Base-by-base conservation (phyloP, 1,140 invertebrate species). In the Drosophila quadrilineata region DNA sequence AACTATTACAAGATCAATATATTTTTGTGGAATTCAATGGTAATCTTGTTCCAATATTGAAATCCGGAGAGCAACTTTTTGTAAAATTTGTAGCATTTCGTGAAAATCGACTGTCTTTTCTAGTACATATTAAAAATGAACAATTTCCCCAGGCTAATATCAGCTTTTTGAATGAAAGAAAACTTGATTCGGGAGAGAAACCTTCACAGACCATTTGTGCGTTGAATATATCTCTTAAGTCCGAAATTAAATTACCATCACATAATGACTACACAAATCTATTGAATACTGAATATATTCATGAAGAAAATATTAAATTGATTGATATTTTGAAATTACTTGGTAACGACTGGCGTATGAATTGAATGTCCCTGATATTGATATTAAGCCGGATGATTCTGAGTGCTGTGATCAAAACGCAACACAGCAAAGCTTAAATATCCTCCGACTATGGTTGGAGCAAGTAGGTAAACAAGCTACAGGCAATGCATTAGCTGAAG, bases 11-110 rank as follows among this genome's bases (percentile, higher is more conserved):
- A 91, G 96, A 96, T 14, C 97, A 98, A 91, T 93, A 95, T 54
- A 95, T 99, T 70, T 99, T 95, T 90, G 92, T 99, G 2, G 98
- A 99, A 90, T 99, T 99, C 91, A 96, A 95, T 69, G 98, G 98
- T 6, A 99, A 99, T 90, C 91, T 99, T 68, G 94, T 98, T 21
- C 98, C 98, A 24, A 94, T 99, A 5, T 98, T 98, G 0, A 99
- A 99, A 89, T 98, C 97, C 22, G 98, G 97, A 0, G 98, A 99
- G 77, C 98, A 99, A 85, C 92, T 99, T 2, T 94, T 95, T 74
- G 94, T 99, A 59, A 96, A 95, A 8, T 99, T 99, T 90, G 94
- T 95, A 87, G 97, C 98, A 8, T 99, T 99, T 91, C 93, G 96
- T 63, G 98, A 99, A 89, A 99, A 99, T 91, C 92, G 98, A 12